Evolutionary conservation across 2,888 invertebrate genomes (phyloP).

Genomic region (Drosophila austrosaltans): DNA sequence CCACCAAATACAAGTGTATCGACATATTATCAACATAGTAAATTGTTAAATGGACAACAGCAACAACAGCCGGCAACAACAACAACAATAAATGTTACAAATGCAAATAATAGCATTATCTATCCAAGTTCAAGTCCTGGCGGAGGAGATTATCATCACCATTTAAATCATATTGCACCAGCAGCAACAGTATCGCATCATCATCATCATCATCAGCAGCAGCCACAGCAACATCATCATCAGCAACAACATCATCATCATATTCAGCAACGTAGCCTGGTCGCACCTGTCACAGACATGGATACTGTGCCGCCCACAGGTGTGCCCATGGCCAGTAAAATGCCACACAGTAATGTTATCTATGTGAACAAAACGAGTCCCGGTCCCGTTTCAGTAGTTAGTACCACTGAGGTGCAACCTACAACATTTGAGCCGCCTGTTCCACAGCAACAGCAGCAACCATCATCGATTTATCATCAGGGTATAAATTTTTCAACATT

Average conservation of each 20-base stretch:
- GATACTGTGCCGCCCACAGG: slow-evolving; percentile 81
- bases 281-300: slow-evolving; percentile 80
- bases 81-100: slow-evolving; percentile 22
- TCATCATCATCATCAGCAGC: neutral
- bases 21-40: slow-evolving; percentile 81
- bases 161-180: neutral
- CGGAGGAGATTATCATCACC: slow-evolving; percentile 34
- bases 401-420: slow-evolving; percentile 40
- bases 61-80: slow-evolving; percentile 28
- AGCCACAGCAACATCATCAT: neutral
- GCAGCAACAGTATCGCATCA: neutral
- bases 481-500: slow-evolving; percentile 43
- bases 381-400: slow-evolving; percentile 27
- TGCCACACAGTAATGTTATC: slow-evolving; percentile 82
- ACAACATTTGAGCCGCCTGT: slow-evolving; percentile 26
- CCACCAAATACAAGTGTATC: slow-evolving; percentile 82
- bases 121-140: slow-evolving; percentile 8
- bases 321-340: slow-evolving; percentile 74
- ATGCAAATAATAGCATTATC: slow-evolving; percentile 3
- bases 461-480: slow-evolving; percentile 24
- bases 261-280: slow-evolving; percentile 53
- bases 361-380: slow-evolving; percentile 76
- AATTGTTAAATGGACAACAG: slow-evolving; percentile 62
- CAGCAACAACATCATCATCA: neutral
- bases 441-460: slow-evolving; percentile 37